Percentiles rank a stretch among this genome's conserved stretches.
Conservation (phyloP, 2,888 invertebrate species). For the Cataglyphis livida region DNA sequence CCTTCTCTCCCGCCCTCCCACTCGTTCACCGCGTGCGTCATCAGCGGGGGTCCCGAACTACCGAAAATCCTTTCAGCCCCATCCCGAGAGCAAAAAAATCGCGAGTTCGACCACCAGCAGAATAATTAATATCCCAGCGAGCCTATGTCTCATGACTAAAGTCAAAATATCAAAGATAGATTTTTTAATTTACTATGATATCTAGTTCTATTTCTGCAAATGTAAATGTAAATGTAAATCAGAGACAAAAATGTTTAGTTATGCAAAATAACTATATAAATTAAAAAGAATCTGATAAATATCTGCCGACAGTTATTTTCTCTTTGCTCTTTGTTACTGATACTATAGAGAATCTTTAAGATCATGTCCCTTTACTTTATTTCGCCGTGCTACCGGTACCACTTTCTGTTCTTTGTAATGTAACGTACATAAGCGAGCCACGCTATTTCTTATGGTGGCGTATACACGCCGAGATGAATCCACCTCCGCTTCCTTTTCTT, state of each 20-base stretch:
- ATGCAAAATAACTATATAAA: background rate
- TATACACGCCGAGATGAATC: constrained; percentile 60
- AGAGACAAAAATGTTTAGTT: background rate
- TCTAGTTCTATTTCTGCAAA: background rate
- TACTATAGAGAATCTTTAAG: constrained; percentile 63
- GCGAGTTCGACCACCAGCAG: constrained; percentile 49
- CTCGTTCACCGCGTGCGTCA: constrained; percentile 52
- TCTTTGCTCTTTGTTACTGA: constrained; percentile 49
- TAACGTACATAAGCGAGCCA: constrained; percentile 60
- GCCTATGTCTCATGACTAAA: constrained; percentile 10
- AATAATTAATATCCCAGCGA: constrained; percentile 66
- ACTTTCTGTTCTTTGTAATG: constrained; percentile 66
- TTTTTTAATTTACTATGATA: background rate
- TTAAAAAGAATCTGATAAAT: background rate
- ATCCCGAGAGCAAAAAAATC: constrained; percentile 44
- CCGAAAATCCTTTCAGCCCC: constrained; percentile 57
- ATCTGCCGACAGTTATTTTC: background rate
- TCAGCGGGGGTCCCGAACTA: constrained; percentile 71
- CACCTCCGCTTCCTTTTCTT: constrained; percentile 20
- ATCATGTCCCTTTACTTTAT: constrained; percentile 63
- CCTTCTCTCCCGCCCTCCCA: background rate
- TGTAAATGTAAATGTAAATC: background rate
- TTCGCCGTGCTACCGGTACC: constrained; percentile 67
- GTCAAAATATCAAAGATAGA: constrained; percentile 26
- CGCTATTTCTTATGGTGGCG: constrained; percentile 54